Conservation (phyloP, 2,797 vertebrate genomes). For the Sarcoramphus papa region DNA sequence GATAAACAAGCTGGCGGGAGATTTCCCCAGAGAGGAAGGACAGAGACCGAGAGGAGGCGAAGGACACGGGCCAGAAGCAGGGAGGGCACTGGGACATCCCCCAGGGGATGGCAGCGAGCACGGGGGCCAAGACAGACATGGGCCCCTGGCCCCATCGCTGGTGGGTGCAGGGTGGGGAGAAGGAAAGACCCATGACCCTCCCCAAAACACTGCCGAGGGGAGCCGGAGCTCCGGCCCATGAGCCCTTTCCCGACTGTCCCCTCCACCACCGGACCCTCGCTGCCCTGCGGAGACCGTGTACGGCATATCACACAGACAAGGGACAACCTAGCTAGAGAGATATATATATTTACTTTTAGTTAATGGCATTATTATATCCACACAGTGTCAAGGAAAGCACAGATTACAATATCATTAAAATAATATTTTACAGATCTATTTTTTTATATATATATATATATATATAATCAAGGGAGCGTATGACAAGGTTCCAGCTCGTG, state of each 20-base stretch:
- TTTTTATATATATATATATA: background rate
- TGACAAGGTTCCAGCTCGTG: background rate
- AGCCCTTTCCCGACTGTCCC: background rate
- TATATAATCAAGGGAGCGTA: background rate
- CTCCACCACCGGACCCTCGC: fast-evolving
- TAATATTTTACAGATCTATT: background rate
- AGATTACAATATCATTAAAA: background rate
- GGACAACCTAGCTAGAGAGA: background rate
- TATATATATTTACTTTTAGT: background rate
- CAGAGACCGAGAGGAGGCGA: background rate
- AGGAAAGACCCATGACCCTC: background rate
- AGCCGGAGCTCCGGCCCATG: background rate
- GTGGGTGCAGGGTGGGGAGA: background rate
- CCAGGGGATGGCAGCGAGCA: too few species aligned
- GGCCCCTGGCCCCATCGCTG: fast-evolving
- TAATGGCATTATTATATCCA: background rate
- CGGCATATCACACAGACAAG: background rate
- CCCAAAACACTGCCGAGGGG: background rate
- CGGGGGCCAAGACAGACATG: fast-evolving
- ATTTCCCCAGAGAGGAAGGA: background rate
- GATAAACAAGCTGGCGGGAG: background rate
- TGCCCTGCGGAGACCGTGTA: background rate
- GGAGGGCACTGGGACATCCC: background rate
- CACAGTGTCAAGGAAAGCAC: background rate
- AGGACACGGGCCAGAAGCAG: background rate